A percentile compares a stretch with the other conserved stretches of the same genome.
phyloP scores from a whole-genome alignment of 2,113 vertebrate genomes.

The Marcusenius ussheri region DNA sequence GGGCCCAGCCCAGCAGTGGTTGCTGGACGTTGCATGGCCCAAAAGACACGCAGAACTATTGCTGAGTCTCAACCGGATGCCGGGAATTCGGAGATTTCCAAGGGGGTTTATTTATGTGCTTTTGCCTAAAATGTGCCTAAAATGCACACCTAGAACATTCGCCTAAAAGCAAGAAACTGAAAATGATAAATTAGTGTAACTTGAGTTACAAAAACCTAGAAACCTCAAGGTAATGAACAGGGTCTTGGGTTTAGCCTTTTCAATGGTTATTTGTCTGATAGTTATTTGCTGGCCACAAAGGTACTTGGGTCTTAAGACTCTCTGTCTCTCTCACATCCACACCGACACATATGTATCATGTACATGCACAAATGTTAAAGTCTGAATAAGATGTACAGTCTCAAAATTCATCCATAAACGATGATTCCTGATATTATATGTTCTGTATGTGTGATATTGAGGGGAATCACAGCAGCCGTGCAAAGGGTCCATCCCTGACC shows the following conservation, averaged over 20 bases:
- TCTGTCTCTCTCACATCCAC: constrained; percentile 28
- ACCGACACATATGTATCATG: not conserved
- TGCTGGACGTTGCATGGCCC: not conserved
- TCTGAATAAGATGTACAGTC: not conserved
- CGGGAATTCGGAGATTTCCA: not conserved
- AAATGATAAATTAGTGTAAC: constrained; percentile 9
- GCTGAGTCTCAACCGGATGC: not conserved
- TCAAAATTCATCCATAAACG: not conserved
- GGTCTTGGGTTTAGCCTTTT: constrained; percentile 34
- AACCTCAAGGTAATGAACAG: constrained; percentile 40
- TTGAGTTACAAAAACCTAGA: constrained; percentile 12
- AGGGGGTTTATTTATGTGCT: not conserved
- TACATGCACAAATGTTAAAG: not conserved
- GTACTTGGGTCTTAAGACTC: constrained; percentile 38
- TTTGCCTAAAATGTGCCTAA: not conserved
- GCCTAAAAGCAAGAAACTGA: not conserved
- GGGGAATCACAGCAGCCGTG: not conserved
- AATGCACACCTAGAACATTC: constrained; percentile 18
- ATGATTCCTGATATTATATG: not conserved
- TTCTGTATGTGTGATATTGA: not conserved
- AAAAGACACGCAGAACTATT: not conserved
- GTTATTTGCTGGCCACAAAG: constrained; percentile 25
- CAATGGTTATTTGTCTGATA: constrained; percentile 25
- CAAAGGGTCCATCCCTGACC: not conserved
- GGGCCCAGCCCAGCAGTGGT: constrained; percentile 8